Percentiles rank a stretch among this genome's conserved stretches.
phyloP scores from a whole-genome alignment of 2,888 invertebrate genomes.

The Ceratothoa steindachneri region DNA sequence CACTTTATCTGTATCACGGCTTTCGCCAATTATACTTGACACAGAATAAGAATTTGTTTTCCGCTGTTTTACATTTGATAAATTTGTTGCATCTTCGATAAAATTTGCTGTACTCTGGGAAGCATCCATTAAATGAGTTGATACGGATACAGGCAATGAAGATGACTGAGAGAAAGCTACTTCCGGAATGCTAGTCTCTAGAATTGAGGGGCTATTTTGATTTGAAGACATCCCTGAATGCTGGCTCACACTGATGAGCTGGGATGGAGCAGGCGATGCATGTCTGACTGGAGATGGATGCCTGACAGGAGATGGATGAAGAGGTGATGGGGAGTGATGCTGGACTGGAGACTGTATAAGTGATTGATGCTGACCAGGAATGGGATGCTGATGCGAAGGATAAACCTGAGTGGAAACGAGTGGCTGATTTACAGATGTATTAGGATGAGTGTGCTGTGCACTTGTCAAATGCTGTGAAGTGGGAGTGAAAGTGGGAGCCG shows the following conservation, averaged over 20 bases:
- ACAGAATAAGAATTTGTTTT: conserved; percentile 46
- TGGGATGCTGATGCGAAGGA: neutral
- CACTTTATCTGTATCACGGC: conserved; percentile 18
- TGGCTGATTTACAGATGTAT: conserved; percentile 2
- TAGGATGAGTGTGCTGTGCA: conserved; percentile 17
- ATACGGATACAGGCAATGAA: neutral
- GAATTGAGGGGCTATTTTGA: neutral
- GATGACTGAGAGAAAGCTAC: neutral
- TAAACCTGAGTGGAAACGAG: conserved; percentile 2
- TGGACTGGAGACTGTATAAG: neutral
- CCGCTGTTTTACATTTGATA: conserved; percentile 1
- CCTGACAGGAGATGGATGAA: conserved; percentile 6
- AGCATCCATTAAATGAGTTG: neutral
- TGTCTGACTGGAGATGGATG: conserved; percentile 6
- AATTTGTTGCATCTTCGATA: neutral
- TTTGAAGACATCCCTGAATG: conserved; percentile 3
- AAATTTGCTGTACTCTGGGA: neutral
- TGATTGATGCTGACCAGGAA: neutral
- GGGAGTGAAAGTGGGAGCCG: conserved; percentile 36
- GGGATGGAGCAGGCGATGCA: conserved; percentile 11
- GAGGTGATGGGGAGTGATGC: neutral
- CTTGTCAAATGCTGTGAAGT: conserved; percentile 23
- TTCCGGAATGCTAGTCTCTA: neutral
- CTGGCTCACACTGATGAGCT: neutral
- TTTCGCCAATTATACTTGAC: conserved; percentile 47